A percentile compares a stretch with the other conserved stretches of the same genome.
These are phyloP conservation scores for Campopleginae sp. DNA, from an alignment of 2,888 invertebrate genomes.

Conservation along the genomic window DNA sequence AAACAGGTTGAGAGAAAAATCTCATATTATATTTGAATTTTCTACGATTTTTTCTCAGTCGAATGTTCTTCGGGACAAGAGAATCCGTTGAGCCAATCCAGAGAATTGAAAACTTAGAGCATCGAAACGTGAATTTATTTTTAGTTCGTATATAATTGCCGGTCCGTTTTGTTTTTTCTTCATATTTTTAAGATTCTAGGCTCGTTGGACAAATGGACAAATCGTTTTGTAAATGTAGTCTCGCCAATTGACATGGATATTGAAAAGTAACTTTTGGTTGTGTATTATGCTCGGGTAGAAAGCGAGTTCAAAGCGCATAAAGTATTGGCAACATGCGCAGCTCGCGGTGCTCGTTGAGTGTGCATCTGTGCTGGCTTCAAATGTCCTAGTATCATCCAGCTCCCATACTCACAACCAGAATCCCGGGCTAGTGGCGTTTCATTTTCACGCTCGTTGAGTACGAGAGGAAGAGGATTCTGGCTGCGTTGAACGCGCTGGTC, in stretches of 20 bases:
- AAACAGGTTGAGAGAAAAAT: too few species aligned
- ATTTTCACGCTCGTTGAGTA: constrained; percentile 76
- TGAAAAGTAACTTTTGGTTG: constrained; percentile 22
- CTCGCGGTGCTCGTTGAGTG: constrained; percentile 26
- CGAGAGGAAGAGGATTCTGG: constrained; percentile 68
- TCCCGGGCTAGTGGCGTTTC: constrained; percentile 68
- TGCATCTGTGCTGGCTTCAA: constrained; percentile 46
- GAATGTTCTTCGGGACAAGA: too few species aligned
- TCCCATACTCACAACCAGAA: constrained; percentile 29
- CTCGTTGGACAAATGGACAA: neutral
- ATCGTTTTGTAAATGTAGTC: neutral
- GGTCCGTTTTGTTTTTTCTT: neutral
- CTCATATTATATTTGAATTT: too few species aligned
- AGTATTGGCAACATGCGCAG: constrained; percentile 46
- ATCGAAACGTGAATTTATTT: neutral
- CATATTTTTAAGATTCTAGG: neutral
- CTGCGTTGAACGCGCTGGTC: constrained; percentile 65
- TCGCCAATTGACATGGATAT: neutral
- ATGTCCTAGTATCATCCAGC: constrained; percentile 52
- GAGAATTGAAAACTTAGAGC: neutral
- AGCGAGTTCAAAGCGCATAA: constrained; percentile 50
- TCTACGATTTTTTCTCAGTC: too few species aligned
- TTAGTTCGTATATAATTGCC: neutral
- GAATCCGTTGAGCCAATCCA: too few species aligned
- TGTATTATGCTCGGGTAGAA: constrained; percentile 8